A percentile compares a stretch with the other conserved stretches of the same genome.
Conservation (phyloP, 2,113 vertebrate species). For the Bostrychus sinensis region DNA sequence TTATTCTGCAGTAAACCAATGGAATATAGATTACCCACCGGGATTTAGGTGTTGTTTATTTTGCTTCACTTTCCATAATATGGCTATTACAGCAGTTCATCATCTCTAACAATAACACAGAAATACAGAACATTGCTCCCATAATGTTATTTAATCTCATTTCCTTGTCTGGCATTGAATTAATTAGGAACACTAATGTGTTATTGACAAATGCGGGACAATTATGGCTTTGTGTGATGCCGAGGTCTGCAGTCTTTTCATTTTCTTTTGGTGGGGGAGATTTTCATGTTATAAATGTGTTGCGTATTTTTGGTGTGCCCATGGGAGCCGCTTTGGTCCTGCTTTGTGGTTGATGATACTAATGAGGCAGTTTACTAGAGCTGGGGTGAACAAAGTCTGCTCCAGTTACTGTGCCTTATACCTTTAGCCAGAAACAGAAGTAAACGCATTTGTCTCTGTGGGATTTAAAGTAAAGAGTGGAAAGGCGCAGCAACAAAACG, state of each 20-base stretch:
- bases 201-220: conserved; percentile 21
- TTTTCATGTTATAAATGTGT: conserved; percentile 21
- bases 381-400: conserved; percentile 16
- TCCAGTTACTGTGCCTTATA: conserved; percentile 36
- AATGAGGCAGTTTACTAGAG: conserved; percentile 44
- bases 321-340: conserved; percentile 30
- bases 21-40: conserved; percentile 45
- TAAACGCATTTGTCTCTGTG: conserved; percentile 20
- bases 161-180: conserved; percentile 29
- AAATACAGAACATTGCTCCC: conserved; percentile 33
- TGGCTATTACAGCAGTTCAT: conserved; percentile 45
- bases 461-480: not conserved
- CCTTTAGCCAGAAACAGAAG: conserved; percentile 19
- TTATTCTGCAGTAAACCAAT: conserved; percentile 44
- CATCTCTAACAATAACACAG: conserved; percentile 35
- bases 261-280: conserved; percentile 12
- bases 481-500: not conserved
- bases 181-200: conserved; percentile 37
- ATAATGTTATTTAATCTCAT: conserved; percentile 29
- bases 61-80: conserved; percentile 56
- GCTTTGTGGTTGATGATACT: conserved; percentile 43
- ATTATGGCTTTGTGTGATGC: conserved; percentile 28
- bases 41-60: conserved; percentile 36
- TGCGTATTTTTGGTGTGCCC: conserved; percentile 25
- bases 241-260: conserved; percentile 4